Base-by-base conservation (phyloP, 2,888 invertebrate species). In the Glaucopsyche alexis region DNA sequence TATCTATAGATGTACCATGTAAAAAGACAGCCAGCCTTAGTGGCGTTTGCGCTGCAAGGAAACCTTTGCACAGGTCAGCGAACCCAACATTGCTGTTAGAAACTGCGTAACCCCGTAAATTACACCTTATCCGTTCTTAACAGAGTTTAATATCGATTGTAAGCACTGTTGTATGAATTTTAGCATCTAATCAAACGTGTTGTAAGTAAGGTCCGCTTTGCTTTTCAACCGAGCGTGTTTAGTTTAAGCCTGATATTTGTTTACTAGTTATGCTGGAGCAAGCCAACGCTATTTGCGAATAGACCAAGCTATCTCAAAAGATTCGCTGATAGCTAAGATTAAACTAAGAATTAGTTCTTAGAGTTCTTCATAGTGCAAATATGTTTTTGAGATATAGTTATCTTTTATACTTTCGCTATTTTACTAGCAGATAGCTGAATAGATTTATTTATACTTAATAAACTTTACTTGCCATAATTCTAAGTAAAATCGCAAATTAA, bases 161-260 rank as follows among this genome's bases (percentile, higher is more conserved):
- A 29, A 16, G n/a, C 3, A 3, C 6, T 16, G 2, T 73, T 60
- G 72, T 80, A 78, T 75, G 77, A 81, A 77, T 82, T 81, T 83
- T 81, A 84, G 83, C 83, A 84, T 86, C 84, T 87, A 87, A 89
- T 83, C 84, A 88, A 87, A 89, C 88, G 84, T 82, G 88, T 87
- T 85, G 84, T 77, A 73, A 71, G 69, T 45, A 40, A 52, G 45
- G n/a, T 47, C 70, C 74, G 74, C 75, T 75, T 64, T 60, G 81
- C 80, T 80, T 77, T 79, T 73, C 72, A 76, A 73, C 76, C 76
- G 80, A 74, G 64, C 3, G 0, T 3, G 4, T 66, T 42, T 13
- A 9, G 0, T 11, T 14, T 81, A 81, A 73, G 74, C 81, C 81
- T 71, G 11, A 38, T 74, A 81, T 81, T 83, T 5, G 45, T 9